phyloP scores from a whole-genome alignment of 2,888 invertebrate genomes.

The Protodeltote pygarga region DNA sequence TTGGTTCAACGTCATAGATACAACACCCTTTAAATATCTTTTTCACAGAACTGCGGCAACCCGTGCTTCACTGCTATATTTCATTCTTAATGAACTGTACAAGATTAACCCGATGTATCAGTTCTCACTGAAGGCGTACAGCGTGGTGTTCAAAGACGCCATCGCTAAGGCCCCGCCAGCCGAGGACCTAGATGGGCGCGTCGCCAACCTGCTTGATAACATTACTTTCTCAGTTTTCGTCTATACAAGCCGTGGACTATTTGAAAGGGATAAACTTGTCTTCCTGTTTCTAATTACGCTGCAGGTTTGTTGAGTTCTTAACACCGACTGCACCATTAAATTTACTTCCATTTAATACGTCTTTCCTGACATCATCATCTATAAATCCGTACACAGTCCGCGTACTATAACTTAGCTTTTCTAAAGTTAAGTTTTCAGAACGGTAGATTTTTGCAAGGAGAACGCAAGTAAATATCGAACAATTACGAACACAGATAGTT shows the following conservation, averaged over 20 bases:
- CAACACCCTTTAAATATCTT: conserved; percentile 7
- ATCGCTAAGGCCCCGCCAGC: conserved; percentile 89
- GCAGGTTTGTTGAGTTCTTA: conserved; percentile 84
- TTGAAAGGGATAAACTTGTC: conserved; percentile 96
- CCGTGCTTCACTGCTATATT: conserved; percentile 96
- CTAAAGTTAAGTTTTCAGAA: too few relatives aligned
- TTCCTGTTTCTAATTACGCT: conserved; percentile 95
- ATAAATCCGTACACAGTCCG: too few relatives aligned
- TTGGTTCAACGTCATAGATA: neutral
- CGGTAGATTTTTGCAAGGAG: too few relatives aligned
- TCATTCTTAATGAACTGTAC: conserved; percentile 96
- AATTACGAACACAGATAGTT: too few relatives aligned
- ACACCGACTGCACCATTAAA: too few relatives aligned
- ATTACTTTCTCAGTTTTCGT: conserved; percentile 95
- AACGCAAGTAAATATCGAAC: too few relatives aligned
- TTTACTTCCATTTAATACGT: too few relatives aligned
- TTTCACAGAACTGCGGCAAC: conserved; percentile 91
- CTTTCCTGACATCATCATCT: too few relatives aligned
- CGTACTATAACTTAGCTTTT: too few relatives aligned
- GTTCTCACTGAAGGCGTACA: conserved; percentile 97
- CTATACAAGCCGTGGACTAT: conserved; percentile 96
- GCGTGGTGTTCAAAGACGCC: conserved; percentile 95
- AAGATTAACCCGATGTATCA: conserved; percentile 98
- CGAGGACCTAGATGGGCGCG: conserved; percentile 91
- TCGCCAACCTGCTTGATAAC: conserved; percentile 93